Evolutionary conservation across 2,797 vertebrate genomes (phyloP).

Genomic region (Picus viridis): DNA sequence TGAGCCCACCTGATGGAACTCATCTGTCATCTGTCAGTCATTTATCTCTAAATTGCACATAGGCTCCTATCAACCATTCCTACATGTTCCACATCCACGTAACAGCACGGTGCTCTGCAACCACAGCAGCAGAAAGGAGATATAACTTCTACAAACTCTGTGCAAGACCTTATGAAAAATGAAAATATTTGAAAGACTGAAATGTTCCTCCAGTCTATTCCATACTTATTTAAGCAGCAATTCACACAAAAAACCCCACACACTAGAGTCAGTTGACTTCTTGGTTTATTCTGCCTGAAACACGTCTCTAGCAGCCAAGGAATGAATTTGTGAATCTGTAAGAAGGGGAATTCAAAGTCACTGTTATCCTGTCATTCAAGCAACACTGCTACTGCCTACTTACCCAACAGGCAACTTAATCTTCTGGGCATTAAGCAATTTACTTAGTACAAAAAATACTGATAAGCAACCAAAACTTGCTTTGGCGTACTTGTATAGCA

Average conservation of each 20-base stretch:
- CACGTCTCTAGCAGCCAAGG: rapidly evolving
- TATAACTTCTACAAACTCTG: background rate
- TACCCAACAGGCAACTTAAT: background rate
- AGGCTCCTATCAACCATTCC: background rate
- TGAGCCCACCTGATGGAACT: background rate
- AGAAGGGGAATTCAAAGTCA: background rate
- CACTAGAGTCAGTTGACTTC: background rate
- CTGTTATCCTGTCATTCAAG: background rate
- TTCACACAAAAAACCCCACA: background rate
- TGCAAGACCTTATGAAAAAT: background rate
- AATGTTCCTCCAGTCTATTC: background rate
- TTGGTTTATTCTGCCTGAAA: background rate
- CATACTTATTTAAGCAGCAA: background rate
- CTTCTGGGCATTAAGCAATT: background rate
- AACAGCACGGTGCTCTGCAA: background rate
- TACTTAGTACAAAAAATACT: background rate
- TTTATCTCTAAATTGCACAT: background rate
- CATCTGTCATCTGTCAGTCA: background rate
- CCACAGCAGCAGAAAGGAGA: background rate
- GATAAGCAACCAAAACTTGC: background rate
- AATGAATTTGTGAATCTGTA: background rate
- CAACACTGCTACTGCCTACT: background rate
- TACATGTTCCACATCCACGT: rapidly evolving
- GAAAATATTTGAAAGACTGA: background rate
- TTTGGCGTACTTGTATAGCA: background rate